Base-by-base conservation (phyloP, 2,888 invertebrate genomes). In the Drosophila nr. perissopoda region DNA sequence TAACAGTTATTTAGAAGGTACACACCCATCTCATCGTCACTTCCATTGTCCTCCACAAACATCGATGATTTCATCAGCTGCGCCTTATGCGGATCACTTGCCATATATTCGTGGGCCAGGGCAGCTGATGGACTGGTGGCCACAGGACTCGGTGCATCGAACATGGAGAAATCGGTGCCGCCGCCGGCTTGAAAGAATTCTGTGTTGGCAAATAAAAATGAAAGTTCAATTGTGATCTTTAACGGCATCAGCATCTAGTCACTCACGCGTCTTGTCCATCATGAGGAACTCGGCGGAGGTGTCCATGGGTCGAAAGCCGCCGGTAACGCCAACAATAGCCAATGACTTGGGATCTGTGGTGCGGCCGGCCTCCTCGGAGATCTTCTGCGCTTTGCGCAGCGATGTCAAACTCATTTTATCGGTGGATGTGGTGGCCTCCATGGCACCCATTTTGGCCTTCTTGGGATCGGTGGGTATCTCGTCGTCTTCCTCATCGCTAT, bases 401-500 rank as follows among this genome's bases (percentile, higher is more conserved):
- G 82, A 76, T 29, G 72, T 73, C 29, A 89, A 66, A 1, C 76
- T 79, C 67, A 88, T 86, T 73, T 89, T 89, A 13, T 91, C 84
- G 0, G 62, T 73, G 0, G 70, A 61, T 0, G 51, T 36, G 18
- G 49, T 49, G 2, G 65, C 79, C 18, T 74, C 75, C 5, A 65
- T 62, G 1, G 63, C 54, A 3, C 46, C 33, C 66, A 93, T 80
- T 87, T 93, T 93, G 0, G 90, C 88, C 58, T 93, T 93, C 67
- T 93, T 93, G 2, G 93, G 89, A 83, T 93, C 93, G 4, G 88
- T 89, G 18, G 93, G 92, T 53, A 90, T 66, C 38, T 94, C 98
- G 68, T 98, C 98, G 5, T 97, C 97, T 65, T 98, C 98, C 68
- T 98, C 98, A 75, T 98, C 98, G 0, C 97, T 97, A 79, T 98